These are phyloP conservation scores for Balearica regulorum DNA, from an alignment of 2,797 vertebrate genomes.

Conservation along the genomic window DNA sequence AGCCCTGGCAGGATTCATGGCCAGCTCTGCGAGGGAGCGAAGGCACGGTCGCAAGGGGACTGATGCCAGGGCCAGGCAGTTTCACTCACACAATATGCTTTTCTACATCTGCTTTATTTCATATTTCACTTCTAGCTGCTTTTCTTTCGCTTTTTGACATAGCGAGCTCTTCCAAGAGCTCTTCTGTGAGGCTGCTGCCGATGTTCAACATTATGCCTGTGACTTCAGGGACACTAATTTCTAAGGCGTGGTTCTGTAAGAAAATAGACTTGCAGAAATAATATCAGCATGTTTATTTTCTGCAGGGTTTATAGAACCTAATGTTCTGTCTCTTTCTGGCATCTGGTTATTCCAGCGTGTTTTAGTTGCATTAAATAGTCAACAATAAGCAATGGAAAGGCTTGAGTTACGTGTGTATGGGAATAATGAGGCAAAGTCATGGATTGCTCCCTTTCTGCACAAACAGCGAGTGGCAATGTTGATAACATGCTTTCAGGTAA, in stretches of 20 bases:
- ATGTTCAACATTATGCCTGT: not conserved
- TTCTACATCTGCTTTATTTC: not conserved
- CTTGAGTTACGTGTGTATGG: not conserved
- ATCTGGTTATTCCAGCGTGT: not conserved
- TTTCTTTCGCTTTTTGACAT: not conserved
- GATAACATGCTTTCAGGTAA: not conserved
- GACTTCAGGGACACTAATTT: not conserved
- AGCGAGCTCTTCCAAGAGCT: not conserved
- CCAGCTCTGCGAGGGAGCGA: not conserved
- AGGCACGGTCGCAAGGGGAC: fast-evolving
- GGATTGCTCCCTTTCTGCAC: not conserved
- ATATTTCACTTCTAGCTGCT: not conserved
- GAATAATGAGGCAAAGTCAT: not conserved
- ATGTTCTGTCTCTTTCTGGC: not conserved
- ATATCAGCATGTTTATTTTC: not conserved
- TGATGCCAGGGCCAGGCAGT: not conserved
- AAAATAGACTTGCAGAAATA: not conserved
- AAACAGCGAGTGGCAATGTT: not conserved
- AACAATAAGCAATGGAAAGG: not conserved
- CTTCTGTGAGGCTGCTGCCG: not conserved
- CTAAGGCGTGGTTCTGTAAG: not conserved
- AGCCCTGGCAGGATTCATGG: not conserved
- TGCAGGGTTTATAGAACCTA: not conserved
- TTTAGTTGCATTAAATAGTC: not conserved
- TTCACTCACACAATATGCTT: not conserved